These are phyloP conservation scores for Neoniphon sammara DNA, from an alignment of 2,797 vertebrate genomes.

Conservation along the genomic window DNA sequence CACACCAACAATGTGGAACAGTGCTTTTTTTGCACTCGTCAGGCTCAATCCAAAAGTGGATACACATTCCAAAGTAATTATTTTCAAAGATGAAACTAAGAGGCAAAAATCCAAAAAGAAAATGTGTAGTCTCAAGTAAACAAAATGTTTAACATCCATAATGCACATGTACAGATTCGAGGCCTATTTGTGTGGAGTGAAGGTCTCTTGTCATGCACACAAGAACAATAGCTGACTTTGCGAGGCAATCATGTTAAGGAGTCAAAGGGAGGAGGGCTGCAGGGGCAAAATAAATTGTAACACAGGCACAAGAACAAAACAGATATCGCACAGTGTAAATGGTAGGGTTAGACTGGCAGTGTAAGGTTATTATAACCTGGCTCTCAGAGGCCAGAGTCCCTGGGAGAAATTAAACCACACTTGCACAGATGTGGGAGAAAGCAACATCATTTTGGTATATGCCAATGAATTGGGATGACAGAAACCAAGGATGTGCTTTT, in stretches of 20 bases:
- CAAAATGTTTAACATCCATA: slow-evolving; percentile 63
- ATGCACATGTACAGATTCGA: slow-evolving; percentile 74
- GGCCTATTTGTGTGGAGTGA: slow-evolving; percentile 71
- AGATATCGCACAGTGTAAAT: slow-evolving; percentile 42
- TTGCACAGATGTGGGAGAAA: not conserved
- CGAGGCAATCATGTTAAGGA: slow-evolving; percentile 77
- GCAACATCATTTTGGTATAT: slow-evolving; percentile 27
- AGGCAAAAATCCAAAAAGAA: slow-evolving; percentile 38
- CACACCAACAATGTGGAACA: slow-evolving; percentile 73
- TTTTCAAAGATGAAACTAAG: not conserved
- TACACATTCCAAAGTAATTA: slow-evolving; percentile 74
- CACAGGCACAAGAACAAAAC: slow-evolving; percentile 64
- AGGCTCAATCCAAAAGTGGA: slow-evolving; percentile 77
- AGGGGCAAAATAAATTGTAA: slow-evolving; percentile 38
- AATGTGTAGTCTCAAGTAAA: slow-evolving; percentile 53
- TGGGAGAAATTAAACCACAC: slow-evolving; percentile 18
- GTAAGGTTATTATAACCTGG: slow-evolving; percentile 47
- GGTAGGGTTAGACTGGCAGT: slow-evolving; percentile 62
- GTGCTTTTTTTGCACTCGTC: slow-evolving; percentile 73
- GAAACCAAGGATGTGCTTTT: slow-evolving; percentile 22
- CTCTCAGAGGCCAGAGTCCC: slow-evolving; percentile 44
- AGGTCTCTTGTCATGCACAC: slow-evolving; percentile 87
- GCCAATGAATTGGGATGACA: slow-evolving; percentile 31
- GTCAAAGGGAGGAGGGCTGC: slow-evolving; percentile 25
- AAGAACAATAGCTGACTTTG: slow-evolving; percentile 80